phyloP scores from a whole-genome alignment of 2,888 invertebrate species.

The Lasioglossum marginatum region DNA sequence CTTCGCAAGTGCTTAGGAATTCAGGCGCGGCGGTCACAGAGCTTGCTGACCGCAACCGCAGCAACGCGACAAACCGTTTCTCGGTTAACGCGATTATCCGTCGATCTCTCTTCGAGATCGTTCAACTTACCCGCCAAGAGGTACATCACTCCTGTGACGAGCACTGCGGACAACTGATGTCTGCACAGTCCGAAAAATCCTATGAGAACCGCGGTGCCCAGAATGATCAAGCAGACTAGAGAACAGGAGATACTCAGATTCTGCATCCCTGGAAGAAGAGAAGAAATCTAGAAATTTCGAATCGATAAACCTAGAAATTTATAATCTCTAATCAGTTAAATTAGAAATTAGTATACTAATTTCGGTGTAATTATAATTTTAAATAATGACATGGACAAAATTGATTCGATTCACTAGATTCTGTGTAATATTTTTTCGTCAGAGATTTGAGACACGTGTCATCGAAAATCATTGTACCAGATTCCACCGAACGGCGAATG shows the following conservation, averaged over 20 bases:
- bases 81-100: slow-evolving; percentile 36
- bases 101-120: not conserved
- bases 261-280: slow-evolving; percentile 92
- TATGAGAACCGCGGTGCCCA: slow-evolving; percentile 94
- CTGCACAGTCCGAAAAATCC: slow-evolving; percentile 95
- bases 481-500: not conserved
- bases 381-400: no score
- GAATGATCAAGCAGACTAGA: slow-evolving; percentile 94
- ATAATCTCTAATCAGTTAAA: no score
- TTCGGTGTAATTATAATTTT: no score
- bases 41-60: slow-evolving; percentile 29
- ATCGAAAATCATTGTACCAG: not conserved
- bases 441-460: not conserved
- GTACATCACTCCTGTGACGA: slow-evolving; percentile 97
- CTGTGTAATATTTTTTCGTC: not conserved
- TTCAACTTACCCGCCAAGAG: slow-evolving; percentile 92
- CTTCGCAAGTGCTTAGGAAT: slow-evolving; percentile 26
- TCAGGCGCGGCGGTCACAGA: slow-evolving; percentile 37
- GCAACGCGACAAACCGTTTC: slow-evolving; percentile 23
- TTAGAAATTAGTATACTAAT: no score
- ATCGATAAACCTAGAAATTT: no score
- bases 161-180: slow-evolving; percentile 96
- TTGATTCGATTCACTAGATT: no score
- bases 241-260: slow-evolving; percentile 98
- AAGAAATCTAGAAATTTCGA: not conserved